Evolutionary conservation across 2,888 invertebrate species (phyloP), one percentile per base, ranked within the genome.

Genomic region (Leptura quadrifasciata): DNA sequence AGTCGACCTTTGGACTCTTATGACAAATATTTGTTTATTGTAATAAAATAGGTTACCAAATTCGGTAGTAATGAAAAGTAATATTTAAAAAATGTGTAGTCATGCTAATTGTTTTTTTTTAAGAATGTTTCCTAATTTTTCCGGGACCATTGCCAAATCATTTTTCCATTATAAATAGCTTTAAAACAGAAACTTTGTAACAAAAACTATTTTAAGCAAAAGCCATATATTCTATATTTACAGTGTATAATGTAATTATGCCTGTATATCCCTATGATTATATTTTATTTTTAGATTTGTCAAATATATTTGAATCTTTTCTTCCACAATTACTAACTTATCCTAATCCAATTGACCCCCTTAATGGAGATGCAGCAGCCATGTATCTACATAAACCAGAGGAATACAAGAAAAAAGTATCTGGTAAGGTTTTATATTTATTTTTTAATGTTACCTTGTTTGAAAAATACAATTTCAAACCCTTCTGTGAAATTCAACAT

Each of bases 331-430:
- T 99, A 89, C 93, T 99, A 89, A 98, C 99, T 85, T 99, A 99
- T 92, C 99, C 99, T 64, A 99, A 99, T 92, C 99, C 99, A 72
- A 98, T 98, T 86, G 99, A 99, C 91, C 99, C 99, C 39, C 91
- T 99, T 82, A 99, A 99, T 91, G 99, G 99, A 60, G 99, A 99
- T 91, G 99, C 99, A 78, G 99, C 99, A 83, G 98, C 99, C 79
- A 95, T 99, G 94, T 99, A 98, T 91, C 94, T 99, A 87, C 99
- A 99, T 91, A 99, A 99, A 91, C 99, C 99, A 72, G 99, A 99
- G 90, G 99, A 99, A 89, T 99, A 99, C 92, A 98, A 98, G 92
- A 97, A 97, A 90, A 99, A 99, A 93, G 99, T 99, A 69, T 95
- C 96, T 92, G 97, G 95, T 95, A 87, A 79, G 79, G 79, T 67